Conservation (phyloP, 2,888 invertebrate genomes). For the Leptodirus hochenwartii region DNA sequence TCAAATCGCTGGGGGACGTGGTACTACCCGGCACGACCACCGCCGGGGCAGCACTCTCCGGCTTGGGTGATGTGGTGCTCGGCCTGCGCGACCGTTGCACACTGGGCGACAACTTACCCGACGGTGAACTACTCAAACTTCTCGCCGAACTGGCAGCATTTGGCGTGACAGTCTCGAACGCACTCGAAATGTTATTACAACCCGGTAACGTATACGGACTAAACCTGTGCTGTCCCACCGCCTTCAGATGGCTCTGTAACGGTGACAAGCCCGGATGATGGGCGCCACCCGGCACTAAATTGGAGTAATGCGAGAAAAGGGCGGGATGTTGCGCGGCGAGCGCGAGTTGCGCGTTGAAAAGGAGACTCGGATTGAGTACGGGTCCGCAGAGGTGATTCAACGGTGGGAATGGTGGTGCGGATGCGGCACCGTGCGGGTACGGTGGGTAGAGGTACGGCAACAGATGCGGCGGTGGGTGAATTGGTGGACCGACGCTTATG, state of each 20-base stretch:
- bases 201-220: constrained; percentile 71
- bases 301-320: constrained; percentile 49
- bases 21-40: constrained; percentile 33
- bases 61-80: constrained; percentile 34
- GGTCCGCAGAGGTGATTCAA: constrained; percentile 39
- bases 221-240: constrained; percentile 67
- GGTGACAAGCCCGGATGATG: constrained; percentile 31
- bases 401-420: constrained; percentile 44
- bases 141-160: constrained; percentile 42
- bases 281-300: constrained; percentile 43
- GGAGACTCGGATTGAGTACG: constrained; percentile 60
- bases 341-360: constrained; percentile 79
- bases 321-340: constrained; percentile 76
- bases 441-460: constrained; percentile 88
- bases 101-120: constrained; percentile 23
- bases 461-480: constrained; percentile 75
- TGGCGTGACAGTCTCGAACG: constrained; percentile 80
- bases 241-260: constrained; percentile 47
- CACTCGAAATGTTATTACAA: constrained; percentile 53
- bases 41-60: constrained; percentile 29
- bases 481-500: constrained; percentile 84
- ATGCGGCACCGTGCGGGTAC: constrained; percentile 60
- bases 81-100: constrained; percentile 14
- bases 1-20: constrained; percentile 63
- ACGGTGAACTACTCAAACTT: constrained; percentile 42